A percentile compares a stretch with the other conserved stretches of the same genome.
These are phyloP conservation scores for Copidosoma floridanum DNA, from an alignment of 1,140 invertebrate species.

Conservation along the genomic window DNA sequence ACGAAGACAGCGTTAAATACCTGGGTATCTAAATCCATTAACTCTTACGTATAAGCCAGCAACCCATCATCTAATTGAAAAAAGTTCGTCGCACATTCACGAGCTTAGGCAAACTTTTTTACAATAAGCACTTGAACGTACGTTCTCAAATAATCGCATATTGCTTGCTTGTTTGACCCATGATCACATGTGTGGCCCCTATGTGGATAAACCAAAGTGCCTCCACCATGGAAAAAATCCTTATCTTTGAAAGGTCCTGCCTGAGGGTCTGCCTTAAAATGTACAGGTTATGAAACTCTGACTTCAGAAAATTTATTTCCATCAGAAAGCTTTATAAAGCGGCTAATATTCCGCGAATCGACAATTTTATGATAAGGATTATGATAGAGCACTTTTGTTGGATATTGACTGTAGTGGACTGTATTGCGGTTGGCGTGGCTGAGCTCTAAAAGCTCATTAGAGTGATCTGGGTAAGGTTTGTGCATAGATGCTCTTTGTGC, in stretches of 20 bases:
- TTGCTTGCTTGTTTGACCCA: slow-evolving; percentile 15
- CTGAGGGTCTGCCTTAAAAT: not conserved
- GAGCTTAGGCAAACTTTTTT: not conserved
- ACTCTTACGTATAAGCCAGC: not conserved
- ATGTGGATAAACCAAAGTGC: slow-evolving; percentile 24
- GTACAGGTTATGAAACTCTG: not conserved
- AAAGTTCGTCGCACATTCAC: not conserved
- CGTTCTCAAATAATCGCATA: slow-evolving; percentile 17
- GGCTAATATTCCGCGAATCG: not conserved
- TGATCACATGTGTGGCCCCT: slow-evolving; percentile 12
- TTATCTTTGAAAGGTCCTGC: slow-evolving; percentile 11
- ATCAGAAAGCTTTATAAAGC: not conserved
- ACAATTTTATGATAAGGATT: slow-evolving; percentile 2
- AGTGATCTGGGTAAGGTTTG: too few relatives aligned
- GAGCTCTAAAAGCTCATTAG: too few relatives aligned
- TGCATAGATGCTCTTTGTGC: too few relatives aligned
- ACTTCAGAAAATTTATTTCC: not conserved
- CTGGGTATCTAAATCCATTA: not conserved
- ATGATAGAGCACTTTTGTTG: too few relatives aligned
- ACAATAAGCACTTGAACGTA: not conserved
- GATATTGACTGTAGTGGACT: too few relatives aligned
- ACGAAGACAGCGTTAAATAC: not conserved
- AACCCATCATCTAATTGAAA: not conserved
- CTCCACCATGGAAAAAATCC: slow-evolving; percentile 16
- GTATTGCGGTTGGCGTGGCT: too few relatives aligned